Conservation (phyloP, 2,797 vertebrate species). For the Picus viridis region DNA sequence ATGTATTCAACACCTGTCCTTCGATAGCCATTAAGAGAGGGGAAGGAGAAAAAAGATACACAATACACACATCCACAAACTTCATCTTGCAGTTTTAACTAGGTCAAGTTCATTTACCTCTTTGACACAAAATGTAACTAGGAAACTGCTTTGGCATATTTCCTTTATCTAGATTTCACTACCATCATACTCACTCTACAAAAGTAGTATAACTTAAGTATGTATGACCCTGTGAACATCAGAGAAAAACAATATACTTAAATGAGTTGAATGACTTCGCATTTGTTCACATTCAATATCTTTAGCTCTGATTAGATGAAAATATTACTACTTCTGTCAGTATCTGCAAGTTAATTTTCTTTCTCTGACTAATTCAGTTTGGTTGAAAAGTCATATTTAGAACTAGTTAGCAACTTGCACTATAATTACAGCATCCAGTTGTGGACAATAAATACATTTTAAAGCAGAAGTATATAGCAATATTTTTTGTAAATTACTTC, state of each 20-base stretch:
- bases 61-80: background rate
- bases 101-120: background rate
- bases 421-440: slow-evolving; percentile 54
- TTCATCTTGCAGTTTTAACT: background rate
- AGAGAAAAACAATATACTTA: background rate
- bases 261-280: background rate
- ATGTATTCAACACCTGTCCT: background rate
- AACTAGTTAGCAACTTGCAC: slow-evolving; percentile 54
- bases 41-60: background rate
- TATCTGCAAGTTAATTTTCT: slow-evolving; percentile 37
- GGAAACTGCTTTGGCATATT: background rate
- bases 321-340: background rate
- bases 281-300: background rate
- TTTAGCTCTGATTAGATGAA: background rate
- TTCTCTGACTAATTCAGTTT: slow-evolving; percentile 1
- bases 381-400: slow-evolving; percentile 54
- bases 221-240: background rate
- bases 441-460: slow-evolving; percentile 32
- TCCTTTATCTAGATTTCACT: background rate
- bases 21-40: background rate
- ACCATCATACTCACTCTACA: background rate
- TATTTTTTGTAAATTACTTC: slow-evolving; percentile 37
- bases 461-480: slow-evolving; percentile 30
- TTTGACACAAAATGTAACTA: background rate
- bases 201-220: background rate